Conservation (phyloP, 2,888 invertebrate species). For the Scaptomyza cyrtandrae region DNA sequence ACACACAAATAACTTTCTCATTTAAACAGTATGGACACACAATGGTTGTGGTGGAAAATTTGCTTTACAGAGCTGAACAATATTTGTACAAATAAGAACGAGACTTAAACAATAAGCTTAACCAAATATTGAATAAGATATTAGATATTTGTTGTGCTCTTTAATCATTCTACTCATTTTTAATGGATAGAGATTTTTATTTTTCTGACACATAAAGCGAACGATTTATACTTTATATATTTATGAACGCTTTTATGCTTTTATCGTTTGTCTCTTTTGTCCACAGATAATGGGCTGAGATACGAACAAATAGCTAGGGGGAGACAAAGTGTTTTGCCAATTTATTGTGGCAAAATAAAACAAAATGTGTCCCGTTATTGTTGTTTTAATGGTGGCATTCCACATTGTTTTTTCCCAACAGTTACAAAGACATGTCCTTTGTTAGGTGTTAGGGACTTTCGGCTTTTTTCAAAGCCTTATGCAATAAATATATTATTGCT, state of each 20-base stretch:
- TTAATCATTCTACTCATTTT: neutral
- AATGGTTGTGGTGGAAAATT: neutral
- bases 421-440: neutral
- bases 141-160: neutral
- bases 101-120: neutral
- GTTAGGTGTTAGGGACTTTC: neutral
- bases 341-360: neutral
- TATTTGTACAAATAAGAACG: neutral
- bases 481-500: neutral
- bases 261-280: constrained; percentile 44
- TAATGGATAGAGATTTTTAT: neutral
- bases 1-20: neutral
- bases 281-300: constrained; percentile 42
- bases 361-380: constrained; percentile 21
- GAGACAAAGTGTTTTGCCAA: neutral
- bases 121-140: too few species aligned
- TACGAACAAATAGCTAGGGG: constrained; percentile 12
- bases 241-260: constrained; percentile 6
- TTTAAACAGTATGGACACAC: constrained; percentile 14
- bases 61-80: neutral
- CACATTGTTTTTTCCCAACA: constrained; percentile 20
- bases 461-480: neutral
- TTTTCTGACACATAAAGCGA: constrained; percentile 11
- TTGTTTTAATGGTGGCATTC: constrained; percentile 15
- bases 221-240: constrained; percentile 9